Evolutionary conservation across 2,797 vertebrate species (phyloP), one percentile per base, ranked within the genome.

Genomic region (Gymnoscopelus microlampas): DNA sequence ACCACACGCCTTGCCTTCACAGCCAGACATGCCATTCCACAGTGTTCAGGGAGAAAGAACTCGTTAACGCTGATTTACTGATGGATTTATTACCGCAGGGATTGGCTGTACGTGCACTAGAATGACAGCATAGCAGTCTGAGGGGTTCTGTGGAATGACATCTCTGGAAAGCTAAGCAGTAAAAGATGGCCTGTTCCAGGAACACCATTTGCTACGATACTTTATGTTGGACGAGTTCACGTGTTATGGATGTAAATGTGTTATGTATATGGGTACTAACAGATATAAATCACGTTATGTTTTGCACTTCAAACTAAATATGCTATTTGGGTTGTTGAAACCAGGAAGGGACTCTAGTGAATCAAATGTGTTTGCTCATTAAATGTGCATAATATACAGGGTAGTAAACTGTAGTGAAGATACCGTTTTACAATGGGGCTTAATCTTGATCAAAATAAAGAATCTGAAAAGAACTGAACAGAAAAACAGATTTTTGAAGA

Each of bases 21-120:
- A 56, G 63, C 66, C 84, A 48, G 23, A 77, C 67, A 78, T 77
- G 78, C 76, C 88, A 83, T 85, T 79, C 85, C 77, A 54, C 14
- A 5, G n/a, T 72, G 24, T 56, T 76, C 65, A 1, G 74, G 48
- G 69, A 78, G 66, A 74, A 64, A 53, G 60, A 62, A 60, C 64
- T 88, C 60, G 2, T 87, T 89, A 71, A 14, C 66, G 66, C 2
- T 82, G 80, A 92, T 89, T 87, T 87, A 87, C 71, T 77, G 77
- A 68, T 29, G 51, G 85, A 79, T 78, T 58, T 47, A 32, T 82
- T 53, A 82, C 71, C 73, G 66, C 12, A 9, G 55, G n/a, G 63
- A 49, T 8, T 53, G 61, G 58, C 60, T 15, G 54, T 44, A 35
- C 44, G 3, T 44, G 50, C 47, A 50, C 7, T 44, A 73, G 49